Evolutionary conservation across 2,888 invertebrate species (phyloP).

Genomic region (Galeruca laticollis): DNA sequence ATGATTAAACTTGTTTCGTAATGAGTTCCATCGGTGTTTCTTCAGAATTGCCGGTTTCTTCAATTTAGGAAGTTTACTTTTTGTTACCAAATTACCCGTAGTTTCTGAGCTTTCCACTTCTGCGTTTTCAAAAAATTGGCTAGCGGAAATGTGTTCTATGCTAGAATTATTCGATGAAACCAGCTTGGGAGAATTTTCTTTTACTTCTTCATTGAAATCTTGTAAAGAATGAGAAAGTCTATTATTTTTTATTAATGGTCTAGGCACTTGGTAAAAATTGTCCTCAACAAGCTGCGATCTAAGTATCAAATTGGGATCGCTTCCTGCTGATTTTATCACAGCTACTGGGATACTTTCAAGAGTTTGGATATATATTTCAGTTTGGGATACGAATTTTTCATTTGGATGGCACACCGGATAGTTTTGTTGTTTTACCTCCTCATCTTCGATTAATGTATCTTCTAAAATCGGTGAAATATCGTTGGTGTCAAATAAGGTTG

Average conservation of each 20-base stretch:
- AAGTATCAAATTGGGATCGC: constrained; percentile 61
- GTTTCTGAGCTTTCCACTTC: constrained; percentile 41
- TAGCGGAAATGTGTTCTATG: constrained; percentile 64
- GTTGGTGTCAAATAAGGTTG: constrained; percentile 4
- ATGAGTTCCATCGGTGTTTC: constrained; percentile 60
- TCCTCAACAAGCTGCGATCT: constrained; percentile 53
- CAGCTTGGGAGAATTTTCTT: constrained; percentile 39
- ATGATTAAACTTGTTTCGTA: constrained; percentile 61
- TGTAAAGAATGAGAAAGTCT: constrained; percentile 62
- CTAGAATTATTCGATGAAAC: constrained; percentile 58
- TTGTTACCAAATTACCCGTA: constrained; percentile 57
- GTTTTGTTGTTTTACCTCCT: constrained; percentile 22
- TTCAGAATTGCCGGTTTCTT: constrained; percentile 54
- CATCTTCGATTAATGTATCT: constrained; percentile 9
- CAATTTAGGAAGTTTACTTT: constrained; percentile 55
- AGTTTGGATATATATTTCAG: constrained; percentile 50
- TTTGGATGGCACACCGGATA: constrained; percentile 44
- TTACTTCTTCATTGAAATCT: constrained; percentile 60
- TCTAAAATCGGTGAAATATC: constrained; percentile 6
- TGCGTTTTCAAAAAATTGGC: constrained; percentile 53
- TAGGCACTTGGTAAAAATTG: constrained; percentile 63
- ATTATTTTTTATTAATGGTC: constrained; percentile 54
- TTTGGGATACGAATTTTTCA: constrained; percentile 51
- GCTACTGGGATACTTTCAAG: constrained; percentile 44
- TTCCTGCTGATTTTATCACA: constrained; percentile 60